A percentile compares a stretch with the other conserved stretches of the same genome.
These are phyloP conservation scores for Sciurus niger DNA, from an alignment of 2,113 vertebrate species.

Conservation along the genomic window DNA sequence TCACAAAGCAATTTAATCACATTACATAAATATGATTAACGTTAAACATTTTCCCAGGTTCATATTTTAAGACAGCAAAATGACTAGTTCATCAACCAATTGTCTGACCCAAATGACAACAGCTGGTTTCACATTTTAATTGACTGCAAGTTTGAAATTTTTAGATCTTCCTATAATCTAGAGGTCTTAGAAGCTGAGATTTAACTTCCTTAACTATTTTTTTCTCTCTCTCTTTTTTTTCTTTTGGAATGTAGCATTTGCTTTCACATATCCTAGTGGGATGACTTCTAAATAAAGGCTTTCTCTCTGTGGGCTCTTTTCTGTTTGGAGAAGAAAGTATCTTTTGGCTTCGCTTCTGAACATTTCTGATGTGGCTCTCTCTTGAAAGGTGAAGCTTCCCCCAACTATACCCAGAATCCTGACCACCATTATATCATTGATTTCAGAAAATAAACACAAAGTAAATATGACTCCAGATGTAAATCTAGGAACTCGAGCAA, in stretches of 20 bases:
- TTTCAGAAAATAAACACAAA: slow-evolving; percentile 71
- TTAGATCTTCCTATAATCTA: neutral
- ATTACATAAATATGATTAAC: slow-evolving; percentile 51
- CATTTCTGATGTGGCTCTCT: neutral
- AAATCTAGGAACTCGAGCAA: slow-evolving; percentile 67
- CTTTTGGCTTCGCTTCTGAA: slow-evolving; percentile 22
- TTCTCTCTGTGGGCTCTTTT: neutral
- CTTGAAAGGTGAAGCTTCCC: slow-evolving; percentile 44
- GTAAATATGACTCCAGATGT: slow-evolving; percentile 65
- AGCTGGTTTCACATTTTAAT: slow-evolving; percentile 31
- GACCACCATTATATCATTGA: slow-evolving; percentile 37
- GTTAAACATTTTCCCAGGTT: slow-evolving; percentile 13
- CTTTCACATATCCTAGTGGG: neutral
- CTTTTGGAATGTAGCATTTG: neutral
- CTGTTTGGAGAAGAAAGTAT: slow-evolving; percentile 60
- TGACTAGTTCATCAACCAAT: slow-evolving; percentile 16
- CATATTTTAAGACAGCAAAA: slow-evolving; percentile 57
- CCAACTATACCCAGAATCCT: slow-evolving; percentile 36
- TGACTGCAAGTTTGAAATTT: slow-evolving; percentile 13
- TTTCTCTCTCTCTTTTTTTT: neutral
- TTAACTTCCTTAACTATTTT: neutral
- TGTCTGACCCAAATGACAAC: neutral
- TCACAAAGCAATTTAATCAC: slow-evolving; percentile 64
- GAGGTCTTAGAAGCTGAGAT: neutral
- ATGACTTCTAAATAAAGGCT: slow-evolving; percentile 30